Percentiles rank a stretch among this genome's conserved stretches.
These are phyloP conservation scores for Sminthurinus aureus DNA, from an alignment of 2,888 invertebrate genomes.

Conservation along the genomic window DNA sequence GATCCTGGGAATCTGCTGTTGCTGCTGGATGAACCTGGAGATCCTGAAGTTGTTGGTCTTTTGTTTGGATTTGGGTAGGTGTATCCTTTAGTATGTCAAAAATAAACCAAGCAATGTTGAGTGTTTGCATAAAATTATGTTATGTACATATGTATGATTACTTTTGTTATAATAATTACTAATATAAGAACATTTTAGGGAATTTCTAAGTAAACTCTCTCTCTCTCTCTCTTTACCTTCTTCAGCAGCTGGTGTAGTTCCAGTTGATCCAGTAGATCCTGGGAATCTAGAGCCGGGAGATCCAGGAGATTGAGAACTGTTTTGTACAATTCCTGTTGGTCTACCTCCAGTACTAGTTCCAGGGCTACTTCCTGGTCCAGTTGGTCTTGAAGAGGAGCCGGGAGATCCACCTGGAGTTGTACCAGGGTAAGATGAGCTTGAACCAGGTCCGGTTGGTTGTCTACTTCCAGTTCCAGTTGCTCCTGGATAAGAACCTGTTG, in stretches of 20 bases:
- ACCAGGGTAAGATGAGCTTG: background rate
- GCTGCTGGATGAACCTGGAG: background rate
- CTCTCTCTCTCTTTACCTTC: background rate
- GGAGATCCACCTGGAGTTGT: slow-evolving; percentile 1
- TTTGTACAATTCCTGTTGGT: background rate
- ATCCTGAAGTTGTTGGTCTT: background rate
- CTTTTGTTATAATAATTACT: too few species aligned
- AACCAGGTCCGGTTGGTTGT: background rate
- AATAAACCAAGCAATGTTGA: too few species aligned
- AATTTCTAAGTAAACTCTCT: too few species aligned
- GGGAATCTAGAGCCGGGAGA: slow-evolving; percentile 3
- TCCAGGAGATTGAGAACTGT: background rate
- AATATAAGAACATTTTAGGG: too few species aligned
- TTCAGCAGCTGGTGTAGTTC: slow-evolving; percentile 4
- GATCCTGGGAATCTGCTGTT: slow-evolving; percentile 7
- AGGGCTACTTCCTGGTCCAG: background rate
- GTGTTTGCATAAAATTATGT: too few species aligned
- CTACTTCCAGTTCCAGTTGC: background rate
- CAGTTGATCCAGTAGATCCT: background rate
- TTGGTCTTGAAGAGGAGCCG: slow-evolving; percentile 2
- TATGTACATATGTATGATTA: too few species aligned
- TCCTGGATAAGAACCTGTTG: background rate
- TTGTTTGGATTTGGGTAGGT: slow-evolving; percentile 31
- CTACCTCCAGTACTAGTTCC: background rate
- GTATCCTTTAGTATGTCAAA: slow-evolving; percentile 22